Base-by-base conservation (phyloP, 2,888 invertebrate genomes). In the Nomada hirtipes region DNA sequence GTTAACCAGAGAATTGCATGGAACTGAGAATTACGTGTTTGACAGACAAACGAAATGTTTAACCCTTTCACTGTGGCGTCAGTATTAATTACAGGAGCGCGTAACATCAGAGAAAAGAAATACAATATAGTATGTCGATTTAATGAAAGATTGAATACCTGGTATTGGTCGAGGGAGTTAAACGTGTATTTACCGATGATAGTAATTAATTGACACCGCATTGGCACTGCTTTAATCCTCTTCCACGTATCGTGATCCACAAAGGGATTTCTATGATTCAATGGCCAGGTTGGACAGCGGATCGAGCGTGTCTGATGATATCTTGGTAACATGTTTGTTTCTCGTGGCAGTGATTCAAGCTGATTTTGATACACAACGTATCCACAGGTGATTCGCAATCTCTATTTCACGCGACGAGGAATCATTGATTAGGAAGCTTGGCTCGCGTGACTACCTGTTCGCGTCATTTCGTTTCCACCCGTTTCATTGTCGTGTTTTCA, bases 401-500 rank as follows among this genome's bases (percentile, higher is more conserved):
- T 81, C 60, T 26, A 15, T 59, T n/a, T 55, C 55, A 36, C 50
- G 53, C 42, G 20, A 29, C 29, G n/a, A 20, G 20, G 53, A 59
- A 67, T 70, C 67, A 76, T 78, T 57, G 83, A 85, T 79, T 69
- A 60, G 53, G n/a, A 11, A 13, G 3, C 26, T 26, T 52, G 29
- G 67, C 55, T 83, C 76, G 73, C 74, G 65, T 76, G 68, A 77
- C 79, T 71, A 13, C 3, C 50, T 15, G 10, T 15, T 7, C 64
- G 44, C 15, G 26, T 50, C 26, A 13, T 20, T 2, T 59, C 55
- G 23, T 15, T 65, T 42, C 61, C 52, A 53, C 23, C 44, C 29
- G 10, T 18, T 55, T 18, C 10, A 20, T 13, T 20, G 10, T 57
- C 23, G 20, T 20, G 50, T 26, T 70, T 77, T 52, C 80, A 77